Conservation (phyloP, 1,140 invertebrate species). For the Ylistrum balloti region DNA sequence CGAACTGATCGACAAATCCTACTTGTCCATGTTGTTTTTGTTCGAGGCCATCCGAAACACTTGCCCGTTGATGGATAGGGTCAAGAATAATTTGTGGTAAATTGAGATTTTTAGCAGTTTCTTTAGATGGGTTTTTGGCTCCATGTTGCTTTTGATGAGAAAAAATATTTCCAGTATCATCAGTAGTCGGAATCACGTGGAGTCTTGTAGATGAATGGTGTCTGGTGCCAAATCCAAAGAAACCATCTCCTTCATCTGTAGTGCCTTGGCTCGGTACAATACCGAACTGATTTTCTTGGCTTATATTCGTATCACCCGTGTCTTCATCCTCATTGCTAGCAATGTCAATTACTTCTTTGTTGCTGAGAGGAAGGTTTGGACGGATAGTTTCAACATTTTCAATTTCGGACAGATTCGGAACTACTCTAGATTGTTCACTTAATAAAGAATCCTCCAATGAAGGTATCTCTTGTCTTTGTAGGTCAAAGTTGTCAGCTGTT, state of each 20-base stretch:
- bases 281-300: not conserved
- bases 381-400: not conserved
- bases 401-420: slow-evolving; percentile 33
- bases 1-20: not conserved
- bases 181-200: not conserved
- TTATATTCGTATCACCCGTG: not conserved
- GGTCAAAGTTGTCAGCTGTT: not conserved
- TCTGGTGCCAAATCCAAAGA: not conserved
- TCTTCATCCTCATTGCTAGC: not conserved
- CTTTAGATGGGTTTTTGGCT: not conserved
- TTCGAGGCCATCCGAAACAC: not conserved
- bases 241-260: not conserved
- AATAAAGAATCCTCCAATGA: not conserved
- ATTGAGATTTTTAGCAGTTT: slow-evolving; percentile 2
- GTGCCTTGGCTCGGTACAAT: not conserved
- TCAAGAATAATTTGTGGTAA: slow-evolving; percentile 15
- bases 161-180: not conserved
- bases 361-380: not conserved
- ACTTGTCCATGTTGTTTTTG: not conserved
- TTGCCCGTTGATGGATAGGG: not conserved
- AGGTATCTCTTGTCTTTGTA: not conserved
- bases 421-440: not conserved
- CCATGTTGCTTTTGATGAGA: not conserved
- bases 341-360: not conserved
- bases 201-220: not conserved